A percentile compares a stretch with the other conserved stretches of the same genome.
Conservation (phyloP, 2,888 invertebrate genomes). For the Andrena chrysosceles region DNA sequence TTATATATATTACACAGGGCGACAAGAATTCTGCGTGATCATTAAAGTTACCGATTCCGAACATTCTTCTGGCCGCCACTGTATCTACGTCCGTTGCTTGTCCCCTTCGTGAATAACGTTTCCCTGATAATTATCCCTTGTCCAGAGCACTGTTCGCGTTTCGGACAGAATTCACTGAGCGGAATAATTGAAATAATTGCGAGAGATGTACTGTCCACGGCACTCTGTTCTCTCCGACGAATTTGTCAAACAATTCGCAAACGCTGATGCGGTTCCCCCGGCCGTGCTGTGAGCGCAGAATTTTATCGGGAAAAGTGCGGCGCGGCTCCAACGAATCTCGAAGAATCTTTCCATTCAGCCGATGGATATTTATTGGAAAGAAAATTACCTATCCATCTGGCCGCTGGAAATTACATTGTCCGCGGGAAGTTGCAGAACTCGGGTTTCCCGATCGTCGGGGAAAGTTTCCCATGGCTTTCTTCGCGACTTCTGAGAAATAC, state of each 20-base stretch:
- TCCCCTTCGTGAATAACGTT: slow-evolving; percentile 26
- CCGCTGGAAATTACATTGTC: slow-evolving; percentile 28
- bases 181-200: slow-evolving; percentile 39
- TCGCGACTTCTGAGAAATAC: not conserved
- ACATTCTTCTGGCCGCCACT: slow-evolving; percentile 3
- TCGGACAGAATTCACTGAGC: slow-evolving; percentile 18
- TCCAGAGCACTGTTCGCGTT: slow-evolving; percentile 31
- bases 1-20: too few relatives aligned
- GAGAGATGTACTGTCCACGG: slow-evolving; percentile 6
- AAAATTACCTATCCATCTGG: slow-evolving; percentile 14
- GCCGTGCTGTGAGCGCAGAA: not conserved
- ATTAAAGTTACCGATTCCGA: too few relatives aligned
- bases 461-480: slow-evolving; percentile 20
- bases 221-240: not conserved
- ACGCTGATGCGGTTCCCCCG: not conserved
- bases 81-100: slow-evolving; percentile 35
- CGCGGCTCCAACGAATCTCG: not conserved
- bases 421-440: slow-evolving; percentile 28
- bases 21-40: too few relatives aligned
- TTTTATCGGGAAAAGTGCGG: not conserved
- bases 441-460: slow-evolving; percentile 6
- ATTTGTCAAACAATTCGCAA: slow-evolving; percentile 7
- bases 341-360: not conserved
- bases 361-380: not conserved
- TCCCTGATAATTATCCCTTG: slow-evolving; percentile 40